Base-by-base conservation (phyloP, 2,797 vertebrate genomes). In the Acridotheres tristis region DNA sequence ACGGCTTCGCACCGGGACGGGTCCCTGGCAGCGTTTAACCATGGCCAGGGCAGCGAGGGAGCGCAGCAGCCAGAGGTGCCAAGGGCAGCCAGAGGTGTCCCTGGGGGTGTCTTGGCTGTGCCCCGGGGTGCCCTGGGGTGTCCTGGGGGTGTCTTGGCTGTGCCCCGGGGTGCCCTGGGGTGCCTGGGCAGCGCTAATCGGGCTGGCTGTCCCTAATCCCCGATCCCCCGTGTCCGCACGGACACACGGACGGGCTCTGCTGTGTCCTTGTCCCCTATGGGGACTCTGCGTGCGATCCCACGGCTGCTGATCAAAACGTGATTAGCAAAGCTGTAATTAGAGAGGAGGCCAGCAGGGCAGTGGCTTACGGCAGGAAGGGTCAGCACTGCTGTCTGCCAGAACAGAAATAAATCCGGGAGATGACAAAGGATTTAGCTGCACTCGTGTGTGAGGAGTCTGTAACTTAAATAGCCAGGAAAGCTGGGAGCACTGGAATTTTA, bases 291-390 rank as follows among this genome's bases (percentile, higher is more conserved):
- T 53, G 51, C 17, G 51, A 53, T 53, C 51, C 27, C 72, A 48
- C 32, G 84, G 77, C 71, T 16, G 93, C 20, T 20, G 80, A 82
- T 67, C 94, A 63, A 71, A 96, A 93, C 67, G 1, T 57, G 88
- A 96, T 96, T 91, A 94, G 96, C 89, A 68, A 62, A 94, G 74
- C 89, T 82, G 95, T 95, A 93, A 85, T 94, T 91, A 94, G 80
- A 87, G 59, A 3, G 48, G 15, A 87, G 95, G 91, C 71, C 91
- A 51, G 88, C 25, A 91, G 95, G 89, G 91, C 92, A 86, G 73
- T 21, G 82, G 85, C 88, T 94, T 90, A 54, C 18, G 57, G 88
- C 66, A 27, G 79, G 43, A 63, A 43, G 38, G 91, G 91, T 90
- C 93, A 87, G 48, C 23, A 43, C 59, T 65, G 91, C 11, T 77